phyloP scores from a whole-genome alignment of 2,888 invertebrate species.

The Meloe dianella region DNA sequence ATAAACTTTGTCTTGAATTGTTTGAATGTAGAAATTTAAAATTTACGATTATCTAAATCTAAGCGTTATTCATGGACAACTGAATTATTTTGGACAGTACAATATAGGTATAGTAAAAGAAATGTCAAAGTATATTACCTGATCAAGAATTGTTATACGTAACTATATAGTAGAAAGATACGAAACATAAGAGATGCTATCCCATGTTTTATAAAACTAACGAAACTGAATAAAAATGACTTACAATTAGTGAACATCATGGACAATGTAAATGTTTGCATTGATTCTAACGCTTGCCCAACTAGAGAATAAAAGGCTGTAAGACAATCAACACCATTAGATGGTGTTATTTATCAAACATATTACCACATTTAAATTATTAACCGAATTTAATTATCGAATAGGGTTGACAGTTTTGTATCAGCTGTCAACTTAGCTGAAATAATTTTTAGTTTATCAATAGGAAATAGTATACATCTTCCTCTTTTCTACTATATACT shows the following conservation, averaged over 20 bases:
- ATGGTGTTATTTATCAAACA: neutral
- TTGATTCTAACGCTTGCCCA: neutral
- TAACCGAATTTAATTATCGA: neutral
- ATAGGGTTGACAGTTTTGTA: neutral
- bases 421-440: neutral
- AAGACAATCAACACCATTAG: neutral
- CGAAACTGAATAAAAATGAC: conserved; percentile 23
- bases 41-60: conserved; percentile 25
- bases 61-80: conserved; percentile 22
- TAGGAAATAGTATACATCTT: neutral
- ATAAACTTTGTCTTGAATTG: conserved; percentile 22
- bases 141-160: neutral
- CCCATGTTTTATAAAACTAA: neutral
- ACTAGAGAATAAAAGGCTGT: neutral
- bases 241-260: conserved; percentile 25
- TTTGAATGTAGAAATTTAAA: conserved; percentile 26
- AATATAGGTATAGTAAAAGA: conserved; percentile 3
- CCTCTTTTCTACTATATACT: neutral
- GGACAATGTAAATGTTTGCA: conserved; percentile 27
- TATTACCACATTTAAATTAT: neutral
- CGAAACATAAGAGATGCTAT: conserved; percentile 20
- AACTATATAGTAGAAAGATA: neutral
- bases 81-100: conserved; percentile 25
- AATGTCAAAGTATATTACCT: neutral
- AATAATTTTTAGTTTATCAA: neutral